Conservation (phyloP, 2,888 invertebrate genomes). For the Thera obeliscata region DNA sequence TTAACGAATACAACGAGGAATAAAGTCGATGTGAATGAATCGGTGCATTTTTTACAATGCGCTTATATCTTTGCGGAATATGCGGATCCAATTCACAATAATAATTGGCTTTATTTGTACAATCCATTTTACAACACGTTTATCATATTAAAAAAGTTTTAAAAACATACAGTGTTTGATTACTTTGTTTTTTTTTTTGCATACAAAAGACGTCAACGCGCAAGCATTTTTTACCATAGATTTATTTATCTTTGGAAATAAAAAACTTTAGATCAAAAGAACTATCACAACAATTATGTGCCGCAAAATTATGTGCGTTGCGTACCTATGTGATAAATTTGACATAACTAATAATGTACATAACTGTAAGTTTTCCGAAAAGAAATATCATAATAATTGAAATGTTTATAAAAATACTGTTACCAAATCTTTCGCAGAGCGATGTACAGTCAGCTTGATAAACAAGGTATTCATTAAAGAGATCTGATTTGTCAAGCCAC, state of each 20-base stretch:
- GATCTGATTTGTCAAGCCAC: slow-evolving; percentile 58
- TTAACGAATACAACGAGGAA: slow-evolving; percentile 44
- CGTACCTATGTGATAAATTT: no score
- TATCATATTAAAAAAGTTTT: not conserved
- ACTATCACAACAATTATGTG: no score
- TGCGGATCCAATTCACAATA: slow-evolving; percentile 10
- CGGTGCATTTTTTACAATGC: slow-evolving; percentile 17
- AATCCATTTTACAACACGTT: not conserved
- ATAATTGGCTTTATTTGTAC: slow-evolving; percentile 9
- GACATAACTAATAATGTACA: no score
- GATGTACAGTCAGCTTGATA: slow-evolving; percentile 44
- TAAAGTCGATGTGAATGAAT: slow-evolving; percentile 23
- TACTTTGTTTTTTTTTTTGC: not conserved
- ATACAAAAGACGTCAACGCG: slow-evolving; percentile 38
- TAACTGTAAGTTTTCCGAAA: no score
- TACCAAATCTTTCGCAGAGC: slow-evolving; percentile 3
- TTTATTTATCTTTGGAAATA: not conserved
- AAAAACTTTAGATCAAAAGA: no score
- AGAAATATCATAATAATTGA: no score
- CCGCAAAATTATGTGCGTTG: no score
- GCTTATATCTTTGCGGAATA: slow-evolving; percentile 13
- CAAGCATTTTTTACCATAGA: not conserved
- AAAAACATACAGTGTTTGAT: not conserved
- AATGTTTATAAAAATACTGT: no score
- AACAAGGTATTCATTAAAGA: slow-evolving; percentile 55